phyloP scores from a whole-genome alignment of 1,140 invertebrate species.

The Drosophila tsacasi region DNA sequence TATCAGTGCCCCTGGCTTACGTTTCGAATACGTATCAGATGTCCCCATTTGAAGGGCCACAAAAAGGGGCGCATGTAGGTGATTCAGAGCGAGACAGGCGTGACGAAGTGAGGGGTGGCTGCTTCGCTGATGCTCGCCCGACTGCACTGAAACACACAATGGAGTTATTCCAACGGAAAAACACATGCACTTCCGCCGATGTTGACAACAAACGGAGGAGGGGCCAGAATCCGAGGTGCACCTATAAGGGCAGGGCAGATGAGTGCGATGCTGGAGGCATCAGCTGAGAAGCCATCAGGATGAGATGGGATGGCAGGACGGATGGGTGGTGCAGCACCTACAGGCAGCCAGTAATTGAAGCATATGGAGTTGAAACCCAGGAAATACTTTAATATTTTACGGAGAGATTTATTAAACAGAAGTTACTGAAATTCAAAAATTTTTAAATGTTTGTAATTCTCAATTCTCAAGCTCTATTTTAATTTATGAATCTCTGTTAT shows the following conservation, averaged over 20 bases:
- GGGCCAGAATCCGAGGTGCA: constrained; percentile 4
- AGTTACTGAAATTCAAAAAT: not conserved
- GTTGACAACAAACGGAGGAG: constrained; percentile 47
- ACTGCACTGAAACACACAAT: constrained; percentile 78
- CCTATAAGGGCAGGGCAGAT: constrained; percentile 14
- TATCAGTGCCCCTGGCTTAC: constrained; percentile 60
- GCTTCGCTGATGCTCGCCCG: constrained; percentile 63
- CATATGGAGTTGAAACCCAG: constrained; percentile 27
- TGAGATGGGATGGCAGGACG: too few species aligned
- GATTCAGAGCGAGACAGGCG: not conserved
- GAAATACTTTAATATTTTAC: constrained; percentile 14
- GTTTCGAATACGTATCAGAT: constrained; percentile 67
- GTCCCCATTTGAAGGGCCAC: constrained; percentile 44
- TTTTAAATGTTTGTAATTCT: too few species aligned
- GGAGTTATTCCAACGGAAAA: constrained; percentile 84
- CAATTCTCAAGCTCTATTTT: too few species aligned
- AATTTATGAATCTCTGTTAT: too few species aligned
- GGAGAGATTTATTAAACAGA: not conserved
- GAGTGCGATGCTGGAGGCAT: constrained; percentile 30
- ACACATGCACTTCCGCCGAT: constrained; percentile 80
- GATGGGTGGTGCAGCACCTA: constrained; percentile 27
- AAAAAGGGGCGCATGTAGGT: not conserved
- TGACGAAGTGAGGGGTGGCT: constrained; percentile 29
- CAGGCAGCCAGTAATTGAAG: constrained; percentile 50
- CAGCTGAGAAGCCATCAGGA: constrained; percentile 9